Conservation (phyloP, 2,797 vertebrate genomes). For the Vespertilio murinus region DNA sequence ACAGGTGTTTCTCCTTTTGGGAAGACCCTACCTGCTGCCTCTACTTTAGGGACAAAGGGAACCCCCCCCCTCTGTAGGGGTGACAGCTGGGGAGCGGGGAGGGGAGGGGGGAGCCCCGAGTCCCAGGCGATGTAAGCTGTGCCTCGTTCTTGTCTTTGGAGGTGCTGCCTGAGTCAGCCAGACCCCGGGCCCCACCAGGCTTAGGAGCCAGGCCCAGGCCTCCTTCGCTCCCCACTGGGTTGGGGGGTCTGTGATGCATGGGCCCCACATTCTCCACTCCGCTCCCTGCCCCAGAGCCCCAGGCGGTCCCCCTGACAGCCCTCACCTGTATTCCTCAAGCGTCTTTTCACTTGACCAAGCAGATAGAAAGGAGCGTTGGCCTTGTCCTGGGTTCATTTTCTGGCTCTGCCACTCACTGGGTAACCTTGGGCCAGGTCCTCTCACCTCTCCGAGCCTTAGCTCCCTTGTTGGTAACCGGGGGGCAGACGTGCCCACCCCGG, state of each 20-base stretch:
- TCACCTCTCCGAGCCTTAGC: neutral
- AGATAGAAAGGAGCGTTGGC: neutral
- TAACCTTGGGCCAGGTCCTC: neutral
- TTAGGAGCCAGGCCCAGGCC: neutral
- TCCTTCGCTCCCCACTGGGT: accelerated
- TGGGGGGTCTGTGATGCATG: neutral
- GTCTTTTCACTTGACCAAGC: neutral
- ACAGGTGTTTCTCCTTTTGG: neutral
- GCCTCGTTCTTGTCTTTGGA: neutral
- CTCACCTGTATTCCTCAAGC: neutral
- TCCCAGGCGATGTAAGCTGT: neutral
- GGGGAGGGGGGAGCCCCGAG: neutral
- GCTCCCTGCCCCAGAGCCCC: neutral
- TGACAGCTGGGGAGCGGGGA: neutral
- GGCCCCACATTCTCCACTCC: neutral
- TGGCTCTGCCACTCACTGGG: neutral
- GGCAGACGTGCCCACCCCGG: neutral
- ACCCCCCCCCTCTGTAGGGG: too few species aligned
- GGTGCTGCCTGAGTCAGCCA: neutral
- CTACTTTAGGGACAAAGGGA: neutral
- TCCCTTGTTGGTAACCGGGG: neutral
- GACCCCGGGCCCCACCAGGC: neutral
- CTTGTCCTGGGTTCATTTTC: neutral
- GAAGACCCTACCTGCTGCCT: neutral
- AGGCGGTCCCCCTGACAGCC: neutral